Base-by-base conservation (phyloP, 1,140 invertebrate genomes). In the Drosophila pruinosa region DNA sequence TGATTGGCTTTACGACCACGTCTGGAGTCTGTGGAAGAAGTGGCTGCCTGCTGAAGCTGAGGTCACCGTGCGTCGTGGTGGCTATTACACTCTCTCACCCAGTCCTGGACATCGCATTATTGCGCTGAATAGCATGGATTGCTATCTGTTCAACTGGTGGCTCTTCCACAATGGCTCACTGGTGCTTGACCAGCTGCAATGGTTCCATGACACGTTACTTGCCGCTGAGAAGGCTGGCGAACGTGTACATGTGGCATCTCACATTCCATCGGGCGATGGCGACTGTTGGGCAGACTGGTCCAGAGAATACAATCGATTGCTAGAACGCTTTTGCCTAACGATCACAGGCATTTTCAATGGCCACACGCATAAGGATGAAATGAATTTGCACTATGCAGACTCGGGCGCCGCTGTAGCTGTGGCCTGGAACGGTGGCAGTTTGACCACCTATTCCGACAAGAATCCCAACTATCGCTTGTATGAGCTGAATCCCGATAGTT, bases 381-480 rank as follows among this genome's bases (percentile, higher is more conserved):
- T 96, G 70, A 93, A 93, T 41, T 85, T 97, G 28, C 95, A 94
- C 85, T 95, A 95, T 76, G 80, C 78, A 0, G 78, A 92, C 31
- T 80, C 95, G 0, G 93, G 94, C 0, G 31, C 31, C 14, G 72
- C 85, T 22, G 67, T 67, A 2, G 88, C 79, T 54, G 92, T 97
- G 2, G 94, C 95, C n/a, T 97, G 95, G 93, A 95, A 97, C 53
- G 94, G 94, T 0, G 96, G 96, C 24, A 95, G 95, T 78, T 89
- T 95, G 2, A 97, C 96, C 0, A 77, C 93, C 1, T 95, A 92
- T 38, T 71, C 91, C 0, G 78, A 94, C 52, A 93, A 95, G 54
- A 97, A 97, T 92, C 94, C 96, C 10, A 97, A 96, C 58, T 98
- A 97, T 83, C 94, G 95, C 75, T 92, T 97, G 0, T 96, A 95